Evolutionary conservation across 2,888 invertebrate genomes (phyloP), one percentile per base, ranked within the genome.

Genomic region (Chirona hameri): DNA sequence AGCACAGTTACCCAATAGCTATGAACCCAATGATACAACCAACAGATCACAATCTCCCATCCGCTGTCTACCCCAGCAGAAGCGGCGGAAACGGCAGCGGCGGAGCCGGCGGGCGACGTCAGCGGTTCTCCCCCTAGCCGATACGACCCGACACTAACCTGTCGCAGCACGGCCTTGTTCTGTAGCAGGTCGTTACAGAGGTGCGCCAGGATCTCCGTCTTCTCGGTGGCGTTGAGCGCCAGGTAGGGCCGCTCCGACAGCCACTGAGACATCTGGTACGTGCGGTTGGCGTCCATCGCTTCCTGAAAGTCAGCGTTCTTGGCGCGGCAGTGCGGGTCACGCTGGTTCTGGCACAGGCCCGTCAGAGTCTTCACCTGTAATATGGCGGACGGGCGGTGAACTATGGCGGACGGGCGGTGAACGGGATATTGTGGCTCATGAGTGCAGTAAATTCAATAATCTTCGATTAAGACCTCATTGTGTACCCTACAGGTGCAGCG

Each of bases 171-270:
- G 18, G 95, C 92, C 89, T 97, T 96, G 88, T 97, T 97, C 89
- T 96, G 95, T 79, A 98, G 91, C 86, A 99, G 90, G 88, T 99
- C 98, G 89, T 98, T 96, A 89, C 98, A 98, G 48, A 98, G 91
- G 89, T 94, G 97, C 1, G 95, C 95, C 81, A 98, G 89, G 86
- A 98, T 94, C 85, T 94, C 92, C 0, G 96, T 93, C 88, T 98
- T 98, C 85, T 93, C 92, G 0, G 94, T 94, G 3, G 97, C 92
- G 87, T 92, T 93, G 5, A 98, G 90, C 0, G 96, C 93, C 83
- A 96, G 91, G 89, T 96, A 97, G 0, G 97, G 95, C 85, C 83
- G 81, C 79, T 81, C 81, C 9, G 72, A 27, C 15, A 85, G 84
- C 85, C 85, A 85, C 76, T 84, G 82, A 12, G 84, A 82, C 86